phyloP scores from a whole-genome alignment of 2,888 invertebrate species.

The Branchipolynoe longqiensis region DNA sequence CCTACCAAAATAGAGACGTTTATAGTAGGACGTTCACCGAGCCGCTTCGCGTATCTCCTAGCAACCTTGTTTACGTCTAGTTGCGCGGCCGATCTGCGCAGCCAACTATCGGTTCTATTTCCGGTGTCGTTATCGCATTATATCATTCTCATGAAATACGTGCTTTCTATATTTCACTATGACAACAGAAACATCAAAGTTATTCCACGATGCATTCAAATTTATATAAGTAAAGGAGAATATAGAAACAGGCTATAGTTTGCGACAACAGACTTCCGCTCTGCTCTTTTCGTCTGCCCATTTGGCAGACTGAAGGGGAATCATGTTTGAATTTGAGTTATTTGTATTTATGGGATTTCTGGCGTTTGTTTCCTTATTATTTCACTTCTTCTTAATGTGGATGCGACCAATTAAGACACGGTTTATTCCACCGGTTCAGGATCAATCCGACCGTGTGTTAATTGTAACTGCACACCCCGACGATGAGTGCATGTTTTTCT shows the following conservation, averaged over 20 bases:
- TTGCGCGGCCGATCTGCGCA: constrained; percentile 17
- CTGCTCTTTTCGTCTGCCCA: constrained; percentile 35
- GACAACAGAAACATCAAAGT: background rate
- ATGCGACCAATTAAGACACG: background rate
- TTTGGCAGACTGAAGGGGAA: background rate
- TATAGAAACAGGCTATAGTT: background rate
- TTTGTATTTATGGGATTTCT: background rate
- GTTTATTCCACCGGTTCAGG: constrained; percentile 8
- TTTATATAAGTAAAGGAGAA: background rate
- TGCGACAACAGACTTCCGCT: background rate
- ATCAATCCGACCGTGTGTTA: constrained; percentile 48
- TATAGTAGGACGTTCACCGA: background rate
- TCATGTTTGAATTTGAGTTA: constrained; percentile 34
- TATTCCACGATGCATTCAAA: background rate
- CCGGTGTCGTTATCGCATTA: background rate
- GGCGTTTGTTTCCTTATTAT: background rate
- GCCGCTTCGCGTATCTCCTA: background rate
- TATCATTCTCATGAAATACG: too few species aligned
- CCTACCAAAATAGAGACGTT: constrained; percentile 20
- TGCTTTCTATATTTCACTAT: background rate
- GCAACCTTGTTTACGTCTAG: constrained; percentile 46
- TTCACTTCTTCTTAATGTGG: constrained; percentile 8
- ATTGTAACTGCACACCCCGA: constrained; percentile 97
- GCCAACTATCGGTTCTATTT: background rate
- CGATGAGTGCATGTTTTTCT: constrained; percentile 99